phyloP scores from a whole-genome alignment of 2,113 vertebrate species.

The Urocitellus parryii region DNA sequence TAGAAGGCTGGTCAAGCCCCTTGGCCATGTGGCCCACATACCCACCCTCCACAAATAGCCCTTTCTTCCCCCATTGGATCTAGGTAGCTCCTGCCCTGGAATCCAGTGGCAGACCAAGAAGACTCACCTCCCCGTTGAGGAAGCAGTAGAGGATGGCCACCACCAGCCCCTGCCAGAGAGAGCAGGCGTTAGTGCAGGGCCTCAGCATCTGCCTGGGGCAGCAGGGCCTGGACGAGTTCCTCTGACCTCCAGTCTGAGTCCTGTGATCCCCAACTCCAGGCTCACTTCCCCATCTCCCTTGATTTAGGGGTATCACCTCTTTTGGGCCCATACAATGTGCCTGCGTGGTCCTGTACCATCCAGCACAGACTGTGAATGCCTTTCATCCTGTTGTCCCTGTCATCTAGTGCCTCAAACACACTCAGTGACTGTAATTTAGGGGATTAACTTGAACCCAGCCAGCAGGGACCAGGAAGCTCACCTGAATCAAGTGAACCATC shows the following conservation, averaged over 20 bases:
- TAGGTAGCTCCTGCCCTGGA: neutral
- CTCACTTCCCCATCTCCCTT: neutral
- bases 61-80: too few relatives aligned
- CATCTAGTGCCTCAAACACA: neutral
- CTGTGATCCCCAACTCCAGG: neutral
- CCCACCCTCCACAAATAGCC: neutral
- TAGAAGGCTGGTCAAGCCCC: neutral
- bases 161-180: constrained; percentile 91
- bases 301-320: neutral
- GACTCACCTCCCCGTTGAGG: constrained; percentile 96
- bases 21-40: neutral
- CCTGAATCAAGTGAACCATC: neutral
- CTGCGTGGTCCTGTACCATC: neutral
- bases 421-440: neutral
- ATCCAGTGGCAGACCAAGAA: neutral
- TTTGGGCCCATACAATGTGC: neutral
- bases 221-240: neutral
- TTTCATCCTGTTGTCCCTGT: neutral
- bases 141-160: constrained; percentile 99
- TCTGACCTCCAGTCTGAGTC: neutral
- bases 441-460: neutral
- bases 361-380: neutral
- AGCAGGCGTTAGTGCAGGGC: neutral
- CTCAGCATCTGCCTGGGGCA: neutral
- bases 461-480: neutral